Conservation (phyloP, 2,113 vertebrate species). For the Pyxicephalus adspersus region DNA sequence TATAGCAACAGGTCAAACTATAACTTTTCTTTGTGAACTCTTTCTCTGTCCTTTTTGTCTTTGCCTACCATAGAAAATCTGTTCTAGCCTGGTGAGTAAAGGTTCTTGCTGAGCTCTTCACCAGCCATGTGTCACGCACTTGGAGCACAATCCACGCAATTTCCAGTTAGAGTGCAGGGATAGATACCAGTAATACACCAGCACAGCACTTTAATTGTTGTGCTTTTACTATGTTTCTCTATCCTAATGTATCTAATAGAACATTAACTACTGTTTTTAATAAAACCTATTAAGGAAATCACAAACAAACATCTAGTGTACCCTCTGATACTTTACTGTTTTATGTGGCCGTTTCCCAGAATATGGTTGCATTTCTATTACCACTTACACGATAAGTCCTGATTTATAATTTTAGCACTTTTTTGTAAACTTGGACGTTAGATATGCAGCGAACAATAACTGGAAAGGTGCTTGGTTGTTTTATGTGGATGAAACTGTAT, state of each 20-base stretch:
- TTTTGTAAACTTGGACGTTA: neutral
- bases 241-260: too few species aligned
- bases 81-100: slow-evolving; percentile 91
- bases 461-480: slow-evolving; percentile 30
- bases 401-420: neutral
- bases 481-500: slow-evolving; percentile 3
- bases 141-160: slow-evolving; percentile 73
- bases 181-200: too few species aligned
- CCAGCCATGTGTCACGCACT: slow-evolving; percentile 62
- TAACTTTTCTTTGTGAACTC: slow-evolving; percentile 68
- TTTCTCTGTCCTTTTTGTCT: slow-evolving; percentile 65
- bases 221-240: too few species aligned
- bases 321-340: too few species aligned
- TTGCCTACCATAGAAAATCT: slow-evolving; percentile 92
- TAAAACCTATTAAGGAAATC: too few species aligned
- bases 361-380: too few species aligned
- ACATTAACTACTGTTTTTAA: too few species aligned
- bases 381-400: neutral
- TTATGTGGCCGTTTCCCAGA: too few species aligned
- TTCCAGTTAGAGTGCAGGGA: slow-evolving; percentile 67
- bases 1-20: neutral
- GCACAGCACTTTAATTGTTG: too few species aligned
- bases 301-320: neutral
- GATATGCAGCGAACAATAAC: neutral
- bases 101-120: slow-evolving; percentile 67